These are phyloP conservation scores for Rhabdophis nuchalis DNA, from an alignment of 2,797 vertebrate genomes.

Conservation along the genomic window DNA sequence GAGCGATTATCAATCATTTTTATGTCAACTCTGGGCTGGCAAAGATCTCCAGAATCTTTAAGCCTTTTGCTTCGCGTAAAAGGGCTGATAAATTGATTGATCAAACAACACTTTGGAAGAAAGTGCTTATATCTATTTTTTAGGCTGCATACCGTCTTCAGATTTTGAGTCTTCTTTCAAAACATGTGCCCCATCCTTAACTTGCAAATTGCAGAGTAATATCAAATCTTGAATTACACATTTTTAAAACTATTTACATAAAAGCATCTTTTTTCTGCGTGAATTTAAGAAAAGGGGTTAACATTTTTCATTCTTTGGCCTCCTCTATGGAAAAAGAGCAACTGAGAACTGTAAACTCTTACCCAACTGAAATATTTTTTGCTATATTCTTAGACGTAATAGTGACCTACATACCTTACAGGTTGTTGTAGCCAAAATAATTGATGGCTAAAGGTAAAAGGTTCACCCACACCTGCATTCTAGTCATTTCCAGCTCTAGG, in stretches of 20 bases:
- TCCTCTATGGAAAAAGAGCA: not conserved
- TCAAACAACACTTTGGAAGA: not conserved
- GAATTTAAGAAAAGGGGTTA: not conserved
- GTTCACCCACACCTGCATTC: too few relatives aligned
- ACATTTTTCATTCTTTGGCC: not conserved
- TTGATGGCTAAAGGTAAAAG: too few relatives aligned
- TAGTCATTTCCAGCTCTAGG: too few relatives aligned
- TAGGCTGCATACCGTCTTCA: not conserved
- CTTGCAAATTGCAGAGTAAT: not conserved
- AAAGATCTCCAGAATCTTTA: not conserved
- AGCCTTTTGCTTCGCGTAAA: not conserved
- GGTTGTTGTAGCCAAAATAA: not conserved
- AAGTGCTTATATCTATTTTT: not conserved
- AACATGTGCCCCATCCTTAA: not conserved
- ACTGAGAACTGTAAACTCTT: not conserved
- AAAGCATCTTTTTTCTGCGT: not conserved
- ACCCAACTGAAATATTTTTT: not conserved
- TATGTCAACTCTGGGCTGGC: not conserved
- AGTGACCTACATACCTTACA: not conserved
- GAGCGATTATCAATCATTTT: not conserved
- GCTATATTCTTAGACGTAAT: not conserved
- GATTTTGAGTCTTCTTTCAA: not conserved
- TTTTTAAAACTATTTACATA: not conserved
- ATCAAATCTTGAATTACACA: not conserved
- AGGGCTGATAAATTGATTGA: not conserved